Conservation (phyloP, 2,888 invertebrate species). For the Kryphioiulus occultus region DNA sequence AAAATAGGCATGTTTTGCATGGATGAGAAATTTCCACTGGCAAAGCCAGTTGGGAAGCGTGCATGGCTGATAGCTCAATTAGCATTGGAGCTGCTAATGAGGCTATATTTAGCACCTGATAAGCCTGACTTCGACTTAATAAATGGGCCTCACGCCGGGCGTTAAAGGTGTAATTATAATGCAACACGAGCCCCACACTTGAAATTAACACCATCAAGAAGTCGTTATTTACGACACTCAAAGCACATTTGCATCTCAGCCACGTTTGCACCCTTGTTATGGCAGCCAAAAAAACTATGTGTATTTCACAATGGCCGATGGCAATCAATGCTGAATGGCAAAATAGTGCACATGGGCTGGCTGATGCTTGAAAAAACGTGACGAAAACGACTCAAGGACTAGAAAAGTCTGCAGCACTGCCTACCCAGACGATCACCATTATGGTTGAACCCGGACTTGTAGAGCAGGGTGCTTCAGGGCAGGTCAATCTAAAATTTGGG, state of each 20-base stretch:
- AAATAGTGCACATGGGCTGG: background rate
- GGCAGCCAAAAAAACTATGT: background rate
- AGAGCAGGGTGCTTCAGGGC: background rate
- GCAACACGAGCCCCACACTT: background rate
- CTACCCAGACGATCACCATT: background rate
- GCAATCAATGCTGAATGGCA: background rate
- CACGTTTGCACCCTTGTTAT: background rate
- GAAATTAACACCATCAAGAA: constrained; percentile 13
- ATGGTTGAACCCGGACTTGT: background rate
- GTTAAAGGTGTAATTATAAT: background rate
- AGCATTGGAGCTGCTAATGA: background rate
- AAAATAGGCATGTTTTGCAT: background rate
- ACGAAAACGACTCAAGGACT: background rate
- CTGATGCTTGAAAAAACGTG: background rate
- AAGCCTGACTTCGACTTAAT: background rate
- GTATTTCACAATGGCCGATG: constrained; percentile 20
- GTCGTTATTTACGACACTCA: background rate
- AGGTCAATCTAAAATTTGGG: background rate
- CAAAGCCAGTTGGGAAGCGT: background rate
- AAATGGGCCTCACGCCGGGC: background rate
- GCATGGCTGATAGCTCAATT: background rate
- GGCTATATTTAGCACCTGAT: background rate
- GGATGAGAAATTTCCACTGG: background rate
- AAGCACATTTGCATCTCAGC: background rate
- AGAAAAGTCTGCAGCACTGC: background rate